Percentiles rank a stretch among this genome's conserved stretches.
These are phyloP conservation scores for Synergus umbraculus DNA, from an alignment of 2,888 invertebrate species.

Conservation along the genomic window DNA sequence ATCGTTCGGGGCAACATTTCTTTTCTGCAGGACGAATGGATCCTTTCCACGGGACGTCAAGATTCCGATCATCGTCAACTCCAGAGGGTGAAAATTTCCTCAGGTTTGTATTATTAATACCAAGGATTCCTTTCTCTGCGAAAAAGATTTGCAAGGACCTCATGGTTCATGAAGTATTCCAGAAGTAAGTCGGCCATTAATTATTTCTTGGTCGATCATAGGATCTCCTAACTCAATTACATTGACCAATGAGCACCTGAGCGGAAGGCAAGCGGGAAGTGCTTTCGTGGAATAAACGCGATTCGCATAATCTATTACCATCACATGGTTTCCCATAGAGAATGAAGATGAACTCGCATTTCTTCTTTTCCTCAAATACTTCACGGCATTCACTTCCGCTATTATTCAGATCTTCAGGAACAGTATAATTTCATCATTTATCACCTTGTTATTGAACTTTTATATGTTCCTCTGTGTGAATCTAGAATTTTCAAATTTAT, in stretches of 20 bases:
- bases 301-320: not conserved
- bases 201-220: not conserved
- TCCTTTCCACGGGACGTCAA: not conserved
- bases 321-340: not conserved
- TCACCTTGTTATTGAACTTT: not conserved
- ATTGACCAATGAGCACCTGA: too few relatives aligned
- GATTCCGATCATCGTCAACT: constrained; percentile 9
- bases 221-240: too few relatives aligned
- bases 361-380: not conserved
- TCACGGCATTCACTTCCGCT: constrained; percentile 3
- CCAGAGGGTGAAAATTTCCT: constrained; percentile 4
- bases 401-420: too few relatives aligned
- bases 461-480: not conserved
- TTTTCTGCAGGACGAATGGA: constrained; percentile 24
- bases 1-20: not conserved
- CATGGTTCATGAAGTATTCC: not conserved
- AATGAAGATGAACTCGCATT: not conserved
- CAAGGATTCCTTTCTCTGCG: constrained; percentile 24
- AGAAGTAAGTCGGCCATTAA: not conserved
- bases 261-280: too few relatives aligned
- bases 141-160: constrained; percentile 1
- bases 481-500: not conserved
- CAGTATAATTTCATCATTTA: not conserved
- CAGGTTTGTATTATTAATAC: constrained; percentile 22
- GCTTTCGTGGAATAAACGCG: not conserved